Evolutionary conservation across 1,140 invertebrate species (phyloP).

Genomic region (Euschistus heros): DNA sequence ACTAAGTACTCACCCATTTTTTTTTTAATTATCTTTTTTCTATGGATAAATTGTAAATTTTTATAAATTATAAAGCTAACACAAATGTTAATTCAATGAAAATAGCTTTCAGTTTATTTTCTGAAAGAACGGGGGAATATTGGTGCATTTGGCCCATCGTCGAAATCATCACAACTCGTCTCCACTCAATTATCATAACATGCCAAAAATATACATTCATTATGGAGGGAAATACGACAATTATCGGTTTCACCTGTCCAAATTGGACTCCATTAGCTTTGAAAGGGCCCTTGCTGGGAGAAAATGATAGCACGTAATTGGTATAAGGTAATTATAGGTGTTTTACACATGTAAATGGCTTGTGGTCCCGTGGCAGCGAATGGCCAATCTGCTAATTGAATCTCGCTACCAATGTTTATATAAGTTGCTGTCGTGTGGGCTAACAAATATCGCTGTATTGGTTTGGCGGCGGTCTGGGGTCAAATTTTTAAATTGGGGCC

Average conservation of each 20-base stretch:
- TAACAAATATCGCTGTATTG: no score
- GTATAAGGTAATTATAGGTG: slow-evolving; percentile 5
- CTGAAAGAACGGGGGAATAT: no score
- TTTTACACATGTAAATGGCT: neutral
- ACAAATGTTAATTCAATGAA: no score
- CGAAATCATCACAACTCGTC: no score
- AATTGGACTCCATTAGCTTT: slow-evolving; percentile 1
- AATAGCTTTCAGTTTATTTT: no score
- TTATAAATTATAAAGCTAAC: no score
- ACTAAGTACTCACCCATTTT: no score
- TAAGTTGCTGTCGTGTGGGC: neutral
- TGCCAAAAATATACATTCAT: slow-evolving; percentile 1
- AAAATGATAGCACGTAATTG: neutral
- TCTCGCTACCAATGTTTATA: neutral
- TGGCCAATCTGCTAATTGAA: neutral
- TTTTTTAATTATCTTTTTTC: no score
- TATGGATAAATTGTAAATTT: no score
- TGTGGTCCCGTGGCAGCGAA: neutral
- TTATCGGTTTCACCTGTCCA: neutral
- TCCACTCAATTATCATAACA: slow-evolving; percentile 1
- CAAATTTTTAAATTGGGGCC: no score
- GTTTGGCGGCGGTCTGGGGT: no score
- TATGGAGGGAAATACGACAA: slow-evolving; percentile 1
- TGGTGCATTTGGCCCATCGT: no score
- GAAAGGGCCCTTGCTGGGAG: neutral